Base-by-base conservation (phyloP, 2,888 invertebrate genomes). In the Caenorhabditis afra region DNA sequence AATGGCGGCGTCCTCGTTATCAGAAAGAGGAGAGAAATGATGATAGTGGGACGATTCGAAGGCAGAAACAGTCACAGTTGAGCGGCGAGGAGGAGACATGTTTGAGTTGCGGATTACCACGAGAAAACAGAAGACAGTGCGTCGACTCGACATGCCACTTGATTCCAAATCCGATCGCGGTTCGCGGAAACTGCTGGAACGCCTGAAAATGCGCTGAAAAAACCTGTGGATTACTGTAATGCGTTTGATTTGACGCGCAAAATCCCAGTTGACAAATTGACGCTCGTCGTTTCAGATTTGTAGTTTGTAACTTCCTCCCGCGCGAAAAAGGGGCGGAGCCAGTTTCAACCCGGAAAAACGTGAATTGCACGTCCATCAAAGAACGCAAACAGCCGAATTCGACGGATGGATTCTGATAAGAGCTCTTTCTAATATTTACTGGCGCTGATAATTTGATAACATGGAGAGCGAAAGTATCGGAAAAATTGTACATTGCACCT, bases 31-130 rank as follows among this genome's bases (percentile, higher is more conserved):
- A 70, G 45, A 39, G 22, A 41, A 10, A n/a, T 20, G 20, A 53
- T 53, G 35, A 35, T 29, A 7, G 29, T 29, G 29, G 29, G 35
- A 55, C 23, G 20, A 37, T 39, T 11, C n/a, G 20, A 29, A 14
- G 18, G 39, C n/a, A n/a, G 18, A 14, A n/a, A 20, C 3, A 49
- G 50, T n/a, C n/a, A n/a, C n/a, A n/a, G n/a, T n/a, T n/a, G 50
- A 39, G 57, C 52, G 45, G 59, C 14, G 47, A 53, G 37, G 49
- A 44, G 39, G 29, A 29, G 47, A 50, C 39, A 22, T 70, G 71
- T 71, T 71, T 71, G 71, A 71, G 71, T 71, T 71, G 45, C 47
- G 71, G 71, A 71, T 71, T 71, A 71, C 71, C 41, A 53, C 62
- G 62, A 29, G 29, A 29, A 71, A 68, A 68, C 59, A 68, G 68